Conservation (phyloP, 2,888 invertebrate genomes). For the Balanococcus diminutus region DNA sequence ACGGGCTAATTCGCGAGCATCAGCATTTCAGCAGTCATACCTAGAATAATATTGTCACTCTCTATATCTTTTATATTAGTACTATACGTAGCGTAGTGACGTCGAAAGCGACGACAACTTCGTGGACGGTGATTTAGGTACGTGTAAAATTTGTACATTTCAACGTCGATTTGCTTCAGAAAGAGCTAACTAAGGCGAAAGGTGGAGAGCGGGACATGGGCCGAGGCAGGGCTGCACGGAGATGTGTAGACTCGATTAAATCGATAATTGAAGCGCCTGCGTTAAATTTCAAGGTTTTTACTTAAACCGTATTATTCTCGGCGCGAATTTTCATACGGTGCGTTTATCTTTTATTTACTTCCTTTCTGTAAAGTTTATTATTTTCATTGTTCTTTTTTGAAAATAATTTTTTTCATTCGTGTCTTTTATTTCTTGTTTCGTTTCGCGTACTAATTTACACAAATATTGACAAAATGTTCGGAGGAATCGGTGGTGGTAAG, state of each 20-base stretch:
- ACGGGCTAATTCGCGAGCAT: too few relatives aligned
- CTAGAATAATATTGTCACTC: too few relatives aligned
- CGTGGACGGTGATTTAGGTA: neutral
- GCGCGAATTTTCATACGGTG: neutral
- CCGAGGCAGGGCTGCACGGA: neutral
- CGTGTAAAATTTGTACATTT: neutral
- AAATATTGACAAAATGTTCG: constrained; percentile 32
- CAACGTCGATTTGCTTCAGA: neutral
- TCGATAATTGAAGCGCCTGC: constrained; percentile 47
- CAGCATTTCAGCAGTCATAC: too few relatives aligned
- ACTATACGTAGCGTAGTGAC: too few relatives aligned
- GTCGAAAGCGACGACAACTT: too few relatives aligned
- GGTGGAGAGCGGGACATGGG: neutral
- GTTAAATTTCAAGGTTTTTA: constrained; percentile 48
- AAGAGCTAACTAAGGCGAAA: too few relatives aligned
- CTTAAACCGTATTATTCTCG: constrained; percentile 13
- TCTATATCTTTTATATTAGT: too few relatives aligned
- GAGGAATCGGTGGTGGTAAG: constrained; percentile 48
- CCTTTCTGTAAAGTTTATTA: constrained; percentile 40
- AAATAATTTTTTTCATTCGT: neutral
- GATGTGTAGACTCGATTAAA: constrained; percentile 33
- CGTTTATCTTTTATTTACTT: constrained; percentile 46
- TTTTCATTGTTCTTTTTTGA: neutral
- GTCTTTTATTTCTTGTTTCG: neutral
- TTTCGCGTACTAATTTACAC: neutral